Base-by-base conservation (phyloP, 2,888 invertebrate genomes). In the Nowickia ferox region DNA sequence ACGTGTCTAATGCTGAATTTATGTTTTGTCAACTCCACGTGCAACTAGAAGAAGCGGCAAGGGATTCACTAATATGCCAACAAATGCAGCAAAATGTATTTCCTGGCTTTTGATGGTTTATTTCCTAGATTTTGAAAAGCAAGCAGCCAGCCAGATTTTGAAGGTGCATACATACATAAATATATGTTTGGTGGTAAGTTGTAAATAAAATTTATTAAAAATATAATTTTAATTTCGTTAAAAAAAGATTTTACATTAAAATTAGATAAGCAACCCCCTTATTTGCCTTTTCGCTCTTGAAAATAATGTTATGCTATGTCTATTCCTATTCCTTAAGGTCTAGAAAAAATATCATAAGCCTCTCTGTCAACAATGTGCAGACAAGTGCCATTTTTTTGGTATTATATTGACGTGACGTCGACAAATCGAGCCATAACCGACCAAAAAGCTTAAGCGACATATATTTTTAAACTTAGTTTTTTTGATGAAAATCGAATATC, bases 1-100 rank as follows among this genome's bases (percentile, higher is more conserved):
- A 77, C 69, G 76, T 71, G 77, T 83, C 65, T 83, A 68, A 71
- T 76, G 40, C 17, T n/a, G 65, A 17, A 22, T 69, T 61, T 19
- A 66, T 75, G 53, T 38, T 63, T 30, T 48, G 22, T 57, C n/a
- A 55, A 75, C 63, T 61, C 22, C 55, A 68, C 48, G 68, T 68
- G 40, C 30, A 61, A 22, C 17, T 10, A 61, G 22, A 2, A 61
- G 42, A 57, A 53, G 59, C 40, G 22, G 19, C 61, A 10, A 42
- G 51, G 48, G 40, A 51, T 44, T 69, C 9, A 48, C 15, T 57
- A 40, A 69, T 51, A 9, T 44, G 63, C 53, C 9, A 30, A 63
- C 42, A 30, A 44, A 40, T 51, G 19, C 17, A 42, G 48, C 15
- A 74, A 76, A 82, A 69, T 77, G 63, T 65, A 77, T 71, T 72